Conservation (phyloP, 2,888 invertebrate genomes). For the Pogonocherus hispidulus region DNA sequence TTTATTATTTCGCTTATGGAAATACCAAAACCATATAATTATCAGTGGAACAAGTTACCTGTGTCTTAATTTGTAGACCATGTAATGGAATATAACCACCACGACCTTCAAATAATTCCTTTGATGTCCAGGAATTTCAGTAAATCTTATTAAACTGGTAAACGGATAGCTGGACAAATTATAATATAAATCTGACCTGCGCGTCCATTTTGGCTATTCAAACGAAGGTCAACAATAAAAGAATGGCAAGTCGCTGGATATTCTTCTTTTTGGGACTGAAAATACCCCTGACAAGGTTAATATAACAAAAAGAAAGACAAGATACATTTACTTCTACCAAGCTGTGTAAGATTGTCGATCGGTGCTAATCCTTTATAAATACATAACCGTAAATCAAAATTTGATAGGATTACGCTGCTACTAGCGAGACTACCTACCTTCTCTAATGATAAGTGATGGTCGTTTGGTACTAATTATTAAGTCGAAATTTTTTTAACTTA, state of each 20-base stretch:
- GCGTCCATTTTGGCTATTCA: conserved; percentile 25
- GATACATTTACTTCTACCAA: not conserved
- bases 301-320: conserved; percentile 2
- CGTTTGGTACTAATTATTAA: too few relatives aligned
- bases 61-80: conserved; percentile 16
- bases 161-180: not conserved
- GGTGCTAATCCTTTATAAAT: too few relatives aligned
- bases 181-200: not conserved
- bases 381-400: too few relatives aligned
- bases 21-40: conserved; percentile 19
- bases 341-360: not conserved
- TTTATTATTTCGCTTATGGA: conserved; percentile 16
- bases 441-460: not conserved
- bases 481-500: too few relatives aligned
- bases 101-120: conserved; percentile 15
- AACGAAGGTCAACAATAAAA: conserved; percentile 26
- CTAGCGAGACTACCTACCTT: not conserved
- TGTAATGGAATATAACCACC: conserved; percentile 7
- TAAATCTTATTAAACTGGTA: not conserved
- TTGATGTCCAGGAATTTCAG: conserved; percentile 7
- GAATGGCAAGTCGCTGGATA: conserved; percentile 17
- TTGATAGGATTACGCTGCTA: not conserved
- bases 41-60: not conserved
- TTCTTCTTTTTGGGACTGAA: conserved; percentile 30
- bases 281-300: conserved; percentile 26